Conservation (phyloP, 2,888 invertebrate species). For the Aporophyla nigra region DNA sequence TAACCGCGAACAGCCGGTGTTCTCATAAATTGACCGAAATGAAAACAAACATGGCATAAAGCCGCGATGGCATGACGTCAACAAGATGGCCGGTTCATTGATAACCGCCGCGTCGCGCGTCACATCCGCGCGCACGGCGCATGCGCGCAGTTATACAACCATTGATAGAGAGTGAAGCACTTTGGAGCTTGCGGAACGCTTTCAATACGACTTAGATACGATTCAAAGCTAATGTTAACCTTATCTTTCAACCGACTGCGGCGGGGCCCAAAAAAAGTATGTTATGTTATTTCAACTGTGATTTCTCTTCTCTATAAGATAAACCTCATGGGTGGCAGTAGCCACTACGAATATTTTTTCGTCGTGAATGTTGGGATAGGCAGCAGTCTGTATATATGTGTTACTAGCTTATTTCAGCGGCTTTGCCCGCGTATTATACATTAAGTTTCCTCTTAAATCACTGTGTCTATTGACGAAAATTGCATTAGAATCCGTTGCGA, state of each 20-base stretch:
- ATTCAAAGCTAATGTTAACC: neutral
- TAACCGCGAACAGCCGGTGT: conserved; percentile 58
- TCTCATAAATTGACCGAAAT: conserved; percentile 76
- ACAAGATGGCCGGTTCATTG: conserved; percentile 87
- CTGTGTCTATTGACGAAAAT: no score
- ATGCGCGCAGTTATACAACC: conserved; percentile 77
- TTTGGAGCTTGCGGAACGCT: conserved; percentile 70
- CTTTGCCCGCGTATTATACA: no score
- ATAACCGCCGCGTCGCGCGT: conserved; percentile 82
- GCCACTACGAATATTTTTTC: neutral
- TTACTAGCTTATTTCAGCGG: no score
- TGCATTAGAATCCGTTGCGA: no score
- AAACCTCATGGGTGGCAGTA: neutral
- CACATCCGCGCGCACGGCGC: conserved; percentile 65
- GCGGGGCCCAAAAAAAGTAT: neutral
- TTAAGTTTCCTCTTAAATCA: no score
- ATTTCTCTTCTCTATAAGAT: neutral
- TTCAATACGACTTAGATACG: conserved; percentile 35
- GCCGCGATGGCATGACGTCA: conserved; percentile 86
- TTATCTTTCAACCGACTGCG: neutral
- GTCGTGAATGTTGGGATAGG: no score
- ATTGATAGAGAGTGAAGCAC: conserved; percentile 82
- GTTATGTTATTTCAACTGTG: neutral
- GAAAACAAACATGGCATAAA: conserved; percentile 85
- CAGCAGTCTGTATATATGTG: no score